phyloP scores from a whole-genome alignment of 2,888 invertebrate genomes.

The Agrochola litura region DNA sequence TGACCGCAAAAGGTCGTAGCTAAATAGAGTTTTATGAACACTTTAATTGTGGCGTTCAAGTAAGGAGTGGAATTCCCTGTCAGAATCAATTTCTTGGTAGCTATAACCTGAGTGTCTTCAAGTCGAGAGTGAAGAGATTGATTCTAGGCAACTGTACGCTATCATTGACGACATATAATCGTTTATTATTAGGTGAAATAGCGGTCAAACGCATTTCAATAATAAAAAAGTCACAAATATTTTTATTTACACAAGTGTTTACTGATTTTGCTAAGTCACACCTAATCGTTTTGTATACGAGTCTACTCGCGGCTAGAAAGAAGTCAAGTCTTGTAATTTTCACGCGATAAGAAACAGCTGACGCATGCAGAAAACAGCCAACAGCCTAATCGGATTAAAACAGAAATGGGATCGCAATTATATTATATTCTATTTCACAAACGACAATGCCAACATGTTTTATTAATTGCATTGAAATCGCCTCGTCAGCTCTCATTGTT shows the following conservation, averaged over 20 bases:
- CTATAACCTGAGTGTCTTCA: neutral
- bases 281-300: conserved; percentile 7
- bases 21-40: neutral
- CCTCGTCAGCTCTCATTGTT: conserved; percentile 62
- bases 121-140: neutral
- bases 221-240: neutral
- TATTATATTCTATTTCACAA: conserved; percentile 46
- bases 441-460: conserved; percentile 52
- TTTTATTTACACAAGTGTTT: too few species aligned
- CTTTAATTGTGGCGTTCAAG: neutral
- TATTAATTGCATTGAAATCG: conserved; percentile 63
- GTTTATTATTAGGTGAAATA: neutral
- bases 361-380: conserved; percentile 38
- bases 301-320: neutral
- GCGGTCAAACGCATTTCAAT: neutral
- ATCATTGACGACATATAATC: neutral
- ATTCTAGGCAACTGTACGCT: neutral
- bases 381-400: conserved; percentile 43
- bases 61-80: neutral
- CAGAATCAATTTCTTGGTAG: neutral
- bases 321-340: conserved; percentile 23
- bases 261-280: neutral
- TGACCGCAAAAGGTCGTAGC: too few species aligned
- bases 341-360: conserved; percentile 39
- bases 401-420: conserved; percentile 45